phyloP scores from a whole-genome alignment of 2,888 invertebrate species.

The Pristionchus japonicus region DNA sequence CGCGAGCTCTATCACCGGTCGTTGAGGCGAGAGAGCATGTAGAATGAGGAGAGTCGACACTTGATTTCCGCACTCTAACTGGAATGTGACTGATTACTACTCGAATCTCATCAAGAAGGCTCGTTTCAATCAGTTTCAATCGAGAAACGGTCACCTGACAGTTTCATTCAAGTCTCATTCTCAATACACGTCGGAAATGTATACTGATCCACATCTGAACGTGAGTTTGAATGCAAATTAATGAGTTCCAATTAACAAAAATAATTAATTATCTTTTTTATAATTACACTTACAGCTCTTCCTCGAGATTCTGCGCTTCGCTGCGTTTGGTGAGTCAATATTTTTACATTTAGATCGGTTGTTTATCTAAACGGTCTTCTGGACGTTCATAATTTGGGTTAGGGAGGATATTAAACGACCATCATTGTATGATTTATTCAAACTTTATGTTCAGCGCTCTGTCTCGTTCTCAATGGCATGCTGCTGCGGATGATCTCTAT shows the following conservation, averaged over 20 bases:
- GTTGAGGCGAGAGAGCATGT: no score
- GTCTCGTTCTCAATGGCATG: background rate
- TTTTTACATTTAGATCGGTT: no score
- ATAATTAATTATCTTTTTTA: background rate
- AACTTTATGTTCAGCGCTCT: background rate
- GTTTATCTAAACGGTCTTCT: no score
- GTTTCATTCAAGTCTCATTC: no score
- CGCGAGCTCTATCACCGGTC: no score
- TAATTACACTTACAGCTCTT: background rate
- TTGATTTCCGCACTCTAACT: no score
- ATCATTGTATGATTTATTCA: background rate
- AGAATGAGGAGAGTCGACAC: no score
- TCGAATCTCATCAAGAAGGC: no score
- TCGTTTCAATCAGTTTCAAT: background rate
- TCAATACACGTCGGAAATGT: background rate
- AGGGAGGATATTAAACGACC: background rate
- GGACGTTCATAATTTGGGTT: no score
- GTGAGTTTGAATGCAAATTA: background rate
- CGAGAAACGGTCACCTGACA: background rate
- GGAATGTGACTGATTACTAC: no score
- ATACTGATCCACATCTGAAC: background rate
- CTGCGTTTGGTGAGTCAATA: background rate
- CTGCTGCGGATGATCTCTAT: background rate
- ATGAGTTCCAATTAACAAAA: no score
- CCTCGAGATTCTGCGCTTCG: background rate